Evolutionary conservation across 2,797 vertebrate species (phyloP), one percentile per base, ranked within the genome.

Genomic region (Cottoperca gobio): DNA sequence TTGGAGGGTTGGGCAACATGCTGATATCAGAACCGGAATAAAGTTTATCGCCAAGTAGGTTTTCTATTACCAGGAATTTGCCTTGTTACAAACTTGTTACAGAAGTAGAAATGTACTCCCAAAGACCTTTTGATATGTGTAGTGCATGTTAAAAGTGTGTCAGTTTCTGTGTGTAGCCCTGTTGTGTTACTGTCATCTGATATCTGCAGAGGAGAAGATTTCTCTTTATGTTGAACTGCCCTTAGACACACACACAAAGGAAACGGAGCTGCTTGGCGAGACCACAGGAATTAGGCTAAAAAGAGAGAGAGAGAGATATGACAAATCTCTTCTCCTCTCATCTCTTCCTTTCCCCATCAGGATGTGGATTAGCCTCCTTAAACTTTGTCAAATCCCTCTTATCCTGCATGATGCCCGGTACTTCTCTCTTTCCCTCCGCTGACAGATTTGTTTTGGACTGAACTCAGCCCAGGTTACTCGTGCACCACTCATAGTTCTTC

Each of bases 201-300:
- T 83, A 74, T 53, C n/a, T 53, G 24, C 48, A 13, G 54, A 59
- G 23, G 60, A 61, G 40, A 64, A 49, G 71, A 65, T 81, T 50
- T 79, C 23, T 9, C 42, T 81, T 63, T 59, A 66, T 82, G 60
- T 80, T 73, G 49, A 52, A 65, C 61, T 63, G 16, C 11, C 49
- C 26, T 24, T n/a, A n/a, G n/a, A 73, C 58, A 83, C 66, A 61
- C 12, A 70, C 42, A 57, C 42, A 82, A 70, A 63, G 52, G 45
- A n/a, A 74, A 46, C 23, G 61, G 35, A 65, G 43, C 70, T 59
- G 62, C 62, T 50, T 61, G 57, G 61, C 66, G 76, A 14, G 45
- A 79, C 85, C 73, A 73, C 62, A 75, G 67, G 59, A 84, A 70
- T 80, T 54, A 70, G 57, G 54, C 57, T 83, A 39, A 57, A 52